Evolutionary conservation across 2,113 vertebrate species (phyloP), one percentile per base, ranked within the genome.

Genomic region (Vulpes vulpes): DNA sequence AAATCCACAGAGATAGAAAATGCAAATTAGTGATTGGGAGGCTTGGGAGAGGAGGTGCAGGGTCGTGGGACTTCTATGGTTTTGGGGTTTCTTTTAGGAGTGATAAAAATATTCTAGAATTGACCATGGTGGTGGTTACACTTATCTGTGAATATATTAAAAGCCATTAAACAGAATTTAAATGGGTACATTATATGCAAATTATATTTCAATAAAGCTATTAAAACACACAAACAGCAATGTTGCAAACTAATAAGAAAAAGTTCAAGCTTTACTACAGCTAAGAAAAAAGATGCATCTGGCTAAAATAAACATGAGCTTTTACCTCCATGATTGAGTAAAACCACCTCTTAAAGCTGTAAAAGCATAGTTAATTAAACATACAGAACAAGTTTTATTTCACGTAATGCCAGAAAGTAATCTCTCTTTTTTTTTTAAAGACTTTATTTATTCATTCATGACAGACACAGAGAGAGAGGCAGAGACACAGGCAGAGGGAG

Each of bases 321-420:
- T 57, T 51, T 30, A 89, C 27, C 51, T 67, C 38, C 80, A 32
- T 27, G 76, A 87, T 1, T 76, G 53, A 91, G 49, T 83, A 89
- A 95, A 51, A 85, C 5, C 23, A 38, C 35, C 23, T 78, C 78
- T 89, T 67, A 86, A 53, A 92, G 62, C 15, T 89, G 15, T n/a
- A 62, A 95, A 88, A 74, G 53, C 27, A 82, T 6, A 80, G 25
- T 53, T 89, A 84, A 95, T 67, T 94, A 76, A n/a, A 88, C 57
- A 57, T 35, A 30, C 3, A 81, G 17, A 73, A 32, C 2, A 88
- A 76, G 67, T 84, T 82, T 67, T 57, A 85, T 25, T 91, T 91
- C 60, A 53, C 17, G 2, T n/a, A 84, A 95, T 53, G 19, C 53
- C 85, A 51, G 83, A 30, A 83, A 74, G 23, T 53, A 55, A 83